These are phyloP conservation scores for Canis aureus DNA, from an alignment of 2,113 vertebrate genomes.

Conservation along the genomic window DNA sequence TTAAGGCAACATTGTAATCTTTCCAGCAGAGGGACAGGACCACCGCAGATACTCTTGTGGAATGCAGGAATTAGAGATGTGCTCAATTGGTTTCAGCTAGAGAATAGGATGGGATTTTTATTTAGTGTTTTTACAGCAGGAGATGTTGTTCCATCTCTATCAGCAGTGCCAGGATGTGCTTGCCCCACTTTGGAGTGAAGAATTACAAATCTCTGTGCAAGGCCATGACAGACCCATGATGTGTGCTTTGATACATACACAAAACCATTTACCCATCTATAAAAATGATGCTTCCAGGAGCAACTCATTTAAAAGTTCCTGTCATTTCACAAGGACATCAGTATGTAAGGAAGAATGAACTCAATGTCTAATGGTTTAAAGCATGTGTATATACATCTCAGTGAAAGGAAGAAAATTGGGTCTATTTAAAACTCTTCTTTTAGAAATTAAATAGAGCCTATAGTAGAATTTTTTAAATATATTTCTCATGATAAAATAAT, in stretches of 20 bases:
- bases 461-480: background rate
- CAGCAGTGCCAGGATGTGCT: background rate
- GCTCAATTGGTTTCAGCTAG: slow-evolving; percentile 5
- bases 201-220: slow-evolving; percentile 43
- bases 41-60: background rate
- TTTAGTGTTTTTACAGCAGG: slow-evolving; percentile 48
- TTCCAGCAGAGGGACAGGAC: background rate
- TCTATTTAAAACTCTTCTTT: background rate
- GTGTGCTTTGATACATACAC: slow-evolving; percentile 24
- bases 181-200: background rate
- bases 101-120: background rate
- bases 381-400: background rate
- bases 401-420: background rate
- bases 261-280: slow-evolving; percentile 36
- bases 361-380: slow-evolving; percentile 22
- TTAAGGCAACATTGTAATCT: background rate
- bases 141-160: slow-evolving; percentile 25
- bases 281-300: slow-evolving; percentile 43
- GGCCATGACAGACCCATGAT: slow-evolving; percentile 42
- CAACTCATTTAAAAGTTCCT: slow-evolving; percentile 57
- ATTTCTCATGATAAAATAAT: slow-evolving; percentile 2
- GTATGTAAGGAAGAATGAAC: slow-evolving; percentile 26
- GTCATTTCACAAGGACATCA: slow-evolving; percentile 41
- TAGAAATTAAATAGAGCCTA: background rate
- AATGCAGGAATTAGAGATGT: background rate